phyloP scores from a whole-genome alignment of 1,140 invertebrate species.

The Atta cephalotes region DNA sequence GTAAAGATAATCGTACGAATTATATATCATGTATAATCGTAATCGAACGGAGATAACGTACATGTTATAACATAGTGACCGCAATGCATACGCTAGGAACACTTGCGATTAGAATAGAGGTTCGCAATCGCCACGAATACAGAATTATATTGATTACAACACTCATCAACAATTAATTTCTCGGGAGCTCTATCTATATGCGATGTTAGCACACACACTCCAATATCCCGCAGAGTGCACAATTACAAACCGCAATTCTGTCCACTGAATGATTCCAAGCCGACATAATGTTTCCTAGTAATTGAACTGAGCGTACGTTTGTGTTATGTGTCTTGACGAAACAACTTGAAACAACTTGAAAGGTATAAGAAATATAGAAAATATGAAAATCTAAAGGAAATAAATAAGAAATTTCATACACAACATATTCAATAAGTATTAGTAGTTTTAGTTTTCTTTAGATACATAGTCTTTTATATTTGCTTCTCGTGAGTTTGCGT shows the following conservation, averaged over 20 bases:
- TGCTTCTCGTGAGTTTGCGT: not conserved
- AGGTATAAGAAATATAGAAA: not conserved
- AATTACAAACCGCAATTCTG: conserved; percentile 53
- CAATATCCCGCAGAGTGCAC: conserved; percentile 36
- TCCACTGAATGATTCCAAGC: conserved; percentile 30
- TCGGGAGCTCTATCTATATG: conserved; percentile 44
- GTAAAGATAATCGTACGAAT: not conserved
- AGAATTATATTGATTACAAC: conserved; percentile 62
- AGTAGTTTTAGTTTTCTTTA: conserved; percentile 7
- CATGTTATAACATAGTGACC: conserved; percentile 15
- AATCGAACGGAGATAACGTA: conserved; percentile 44
- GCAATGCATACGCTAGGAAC: conserved; percentile 64
- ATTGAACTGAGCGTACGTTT: conserved; percentile 32
- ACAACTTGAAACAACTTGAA: too few species aligned
- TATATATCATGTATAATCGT: not conserved
- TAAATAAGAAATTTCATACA: not conserved
- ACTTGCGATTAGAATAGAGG: conserved; percentile 70
- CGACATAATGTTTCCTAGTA: conserved; percentile 33
- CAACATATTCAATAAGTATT: conserved; percentile 1
- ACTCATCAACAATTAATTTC: conserved; percentile 74
- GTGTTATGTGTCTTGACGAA: not conserved
- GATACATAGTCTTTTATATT: not conserved
- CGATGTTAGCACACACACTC: conserved; percentile 37
- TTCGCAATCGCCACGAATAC: conserved; percentile 49
- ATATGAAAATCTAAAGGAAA: not conserved